A percentile compares a stretch with the other conserved stretches of the same genome.
These are phyloP conservation scores for Melieria crassipennis DNA, from an alignment of 2,888 invertebrate species.

Conservation along the genomic window DNA sequence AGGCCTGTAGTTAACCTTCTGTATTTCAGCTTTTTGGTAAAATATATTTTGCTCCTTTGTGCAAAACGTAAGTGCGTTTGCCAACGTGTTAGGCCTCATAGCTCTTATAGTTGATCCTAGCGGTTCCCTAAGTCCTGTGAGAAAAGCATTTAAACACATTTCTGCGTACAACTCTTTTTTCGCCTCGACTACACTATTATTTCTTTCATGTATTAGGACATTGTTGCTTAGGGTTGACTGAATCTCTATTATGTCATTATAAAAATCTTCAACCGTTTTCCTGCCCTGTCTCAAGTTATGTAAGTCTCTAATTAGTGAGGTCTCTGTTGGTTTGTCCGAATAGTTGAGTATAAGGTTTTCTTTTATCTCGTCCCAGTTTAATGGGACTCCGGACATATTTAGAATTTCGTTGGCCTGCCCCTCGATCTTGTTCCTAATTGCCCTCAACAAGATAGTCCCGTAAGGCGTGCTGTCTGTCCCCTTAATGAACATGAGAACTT, in stretches of 20 bases:
- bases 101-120: constrained; percentile 41
- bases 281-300: constrained; percentile 30
- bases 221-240: constrained; percentile 39
- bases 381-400: constrained; percentile 14
- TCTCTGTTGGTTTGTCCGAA: constrained; percentile 16
- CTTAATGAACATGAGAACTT: no score
- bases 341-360: constrained; percentile 3
- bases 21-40: constrained; percentile 2
- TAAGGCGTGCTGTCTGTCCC: no score
- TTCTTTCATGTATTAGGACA: constrained; percentile 41
- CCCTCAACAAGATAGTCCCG: background rate
- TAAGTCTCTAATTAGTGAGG: constrained; percentile 11
- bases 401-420: background rate
- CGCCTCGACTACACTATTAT: constrained; percentile 33
- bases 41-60: constrained; percentile 24
- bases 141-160: constrained; percentile 44
- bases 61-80: constrained; percentile 10
- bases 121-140: constrained; percentile 44
- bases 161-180: constrained; percentile 41
- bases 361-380: constrained; percentile 16
- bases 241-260: background rate
- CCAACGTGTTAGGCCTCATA: constrained; percentile 5
- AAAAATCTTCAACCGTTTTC: constrained; percentile 39
- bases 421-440: background rate
- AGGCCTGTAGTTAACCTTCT: background rate